Conservation (phyloP, 2,888 invertebrate species). For the Drosophila pseudotalamancana region DNA sequence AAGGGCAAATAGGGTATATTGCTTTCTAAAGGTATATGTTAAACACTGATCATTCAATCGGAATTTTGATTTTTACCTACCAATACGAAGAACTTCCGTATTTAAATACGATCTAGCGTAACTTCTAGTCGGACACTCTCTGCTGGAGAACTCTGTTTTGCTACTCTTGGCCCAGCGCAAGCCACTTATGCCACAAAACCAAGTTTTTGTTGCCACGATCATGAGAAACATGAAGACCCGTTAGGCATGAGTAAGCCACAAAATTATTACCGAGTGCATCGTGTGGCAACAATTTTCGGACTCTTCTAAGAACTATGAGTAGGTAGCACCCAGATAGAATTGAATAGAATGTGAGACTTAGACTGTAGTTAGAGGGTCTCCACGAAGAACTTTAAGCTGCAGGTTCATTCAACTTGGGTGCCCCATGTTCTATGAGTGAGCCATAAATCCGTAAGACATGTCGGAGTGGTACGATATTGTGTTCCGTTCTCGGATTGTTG, state of each 20-base stretch:
- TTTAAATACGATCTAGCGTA: too few relatives aligned
- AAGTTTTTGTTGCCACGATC: slow-evolving; percentile 12
- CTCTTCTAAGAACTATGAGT: not conserved
- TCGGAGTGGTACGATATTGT: slow-evolving; percentile 4
- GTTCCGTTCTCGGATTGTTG: not conserved
- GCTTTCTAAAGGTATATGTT: too few relatives aligned
- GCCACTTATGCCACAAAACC: slow-evolving; percentile 9
- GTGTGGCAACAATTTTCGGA: slow-evolving; percentile 28
- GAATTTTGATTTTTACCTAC: too few relatives aligned
- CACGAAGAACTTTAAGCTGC: slow-evolving; percentile 37
- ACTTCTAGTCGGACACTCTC: too few relatives aligned
- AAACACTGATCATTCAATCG: too few relatives aligned
- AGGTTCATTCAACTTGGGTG: slow-evolving; percentile 63
- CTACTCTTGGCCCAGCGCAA: not conserved
- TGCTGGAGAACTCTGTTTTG: too few relatives aligned
- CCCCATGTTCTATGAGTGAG: slow-evolving; percentile 4
- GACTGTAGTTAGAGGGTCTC: slow-evolving; percentile 6
- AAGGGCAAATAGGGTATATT: too few relatives aligned
- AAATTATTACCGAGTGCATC: slow-evolving; percentile 48
- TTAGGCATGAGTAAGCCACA: slow-evolving; percentile 47
- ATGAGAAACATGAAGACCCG: slow-evolving; percentile 17
- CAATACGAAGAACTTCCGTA: too few relatives aligned
- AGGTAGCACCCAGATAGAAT: slow-evolving; percentile 2
- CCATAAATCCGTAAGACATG: slow-evolving; percentile 7
- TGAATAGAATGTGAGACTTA: slow-evolving; percentile 24